These are phyloP conservation scores for Lampris incognitus DNA, from an alignment of 2,113 vertebrate genomes.

Conservation along the genomic window DNA sequence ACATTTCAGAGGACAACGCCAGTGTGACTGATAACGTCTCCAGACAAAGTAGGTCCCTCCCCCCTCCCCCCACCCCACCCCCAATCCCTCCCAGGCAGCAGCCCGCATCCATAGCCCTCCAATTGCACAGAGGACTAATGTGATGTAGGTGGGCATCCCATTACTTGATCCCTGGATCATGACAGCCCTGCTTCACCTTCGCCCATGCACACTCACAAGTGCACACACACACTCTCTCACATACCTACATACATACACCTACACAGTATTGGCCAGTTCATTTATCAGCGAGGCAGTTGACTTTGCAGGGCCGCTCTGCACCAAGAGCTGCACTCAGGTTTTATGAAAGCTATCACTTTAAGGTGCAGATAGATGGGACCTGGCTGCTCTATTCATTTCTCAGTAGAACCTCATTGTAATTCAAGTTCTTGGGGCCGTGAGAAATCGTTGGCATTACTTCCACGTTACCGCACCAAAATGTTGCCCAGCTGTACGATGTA, in stretches of 20 bases:
- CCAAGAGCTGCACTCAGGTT: slow-evolving; percentile 42
- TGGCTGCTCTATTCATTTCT: slow-evolving; percentile 39
- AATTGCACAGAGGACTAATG: slow-evolving; percentile 14
- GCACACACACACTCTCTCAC: not conserved
- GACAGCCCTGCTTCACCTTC: slow-evolving; percentile 1
- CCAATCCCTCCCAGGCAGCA: not conserved
- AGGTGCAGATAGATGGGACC: slow-evolving; percentile 2
- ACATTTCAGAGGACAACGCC: slow-evolving; percentile 99
- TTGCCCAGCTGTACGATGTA: no score
- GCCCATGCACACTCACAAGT: no score
- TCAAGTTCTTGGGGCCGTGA: no score
- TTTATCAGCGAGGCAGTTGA: slow-evolving; percentile 61
- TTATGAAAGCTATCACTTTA: slow-evolving; percentile 40
- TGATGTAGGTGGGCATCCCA: slow-evolving; percentile 36
- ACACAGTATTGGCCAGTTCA: slow-evolving; percentile 9
- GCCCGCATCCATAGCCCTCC: slow-evolving; percentile 3
- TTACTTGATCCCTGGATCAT: slow-evolving; percentile 4
- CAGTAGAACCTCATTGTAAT: no score
- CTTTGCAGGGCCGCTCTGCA: slow-evolving; percentile 59
- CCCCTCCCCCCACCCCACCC: not conserved
- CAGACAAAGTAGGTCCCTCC: slow-evolving; percentile 90
- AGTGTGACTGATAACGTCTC: slow-evolving; percentile 97
- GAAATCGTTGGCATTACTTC: no score
- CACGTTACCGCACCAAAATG: no score
- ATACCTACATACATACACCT: slow-evolving; percentile 14